These are phyloP conservation scores for Chroicocephalus ridibundus DNA, from an alignment of 2,113 vertebrate species.

Conservation along the genomic window DNA sequence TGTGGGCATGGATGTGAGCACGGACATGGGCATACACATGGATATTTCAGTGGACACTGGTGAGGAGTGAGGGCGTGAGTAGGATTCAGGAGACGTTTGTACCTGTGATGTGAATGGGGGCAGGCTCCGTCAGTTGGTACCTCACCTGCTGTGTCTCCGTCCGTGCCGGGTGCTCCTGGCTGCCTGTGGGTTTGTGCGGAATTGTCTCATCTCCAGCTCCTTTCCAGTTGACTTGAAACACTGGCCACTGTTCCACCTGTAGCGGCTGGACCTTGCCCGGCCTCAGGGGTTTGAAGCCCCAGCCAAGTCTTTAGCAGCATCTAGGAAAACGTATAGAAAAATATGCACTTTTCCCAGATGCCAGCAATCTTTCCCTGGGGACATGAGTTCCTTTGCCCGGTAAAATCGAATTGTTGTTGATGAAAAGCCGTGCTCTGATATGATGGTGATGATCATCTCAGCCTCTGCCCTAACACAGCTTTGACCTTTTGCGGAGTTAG, in stretches of 20 bases:
- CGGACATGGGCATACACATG: neutral
- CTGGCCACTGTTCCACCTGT: neutral
- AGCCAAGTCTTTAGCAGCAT: neutral
- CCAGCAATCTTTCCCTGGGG: neutral
- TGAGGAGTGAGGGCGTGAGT: neutral
- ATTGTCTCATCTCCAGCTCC: neutral
- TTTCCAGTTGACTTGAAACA: neutral
- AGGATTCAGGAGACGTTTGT: neutral
- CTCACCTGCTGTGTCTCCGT: neutral
- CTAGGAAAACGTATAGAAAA: neutral
- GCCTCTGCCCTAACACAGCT: neutral
- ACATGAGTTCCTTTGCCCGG: neutral
- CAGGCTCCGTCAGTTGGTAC: too few relatives aligned
- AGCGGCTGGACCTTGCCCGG: too few relatives aligned
- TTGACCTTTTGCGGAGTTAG: neutral
- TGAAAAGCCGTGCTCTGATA: too few relatives aligned
- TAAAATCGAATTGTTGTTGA: neutral
- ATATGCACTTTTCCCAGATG: neutral
- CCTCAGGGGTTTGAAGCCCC: neutral
- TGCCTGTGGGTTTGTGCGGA: neutral
- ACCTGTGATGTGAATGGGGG: too few relatives aligned
- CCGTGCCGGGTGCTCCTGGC: neutral
- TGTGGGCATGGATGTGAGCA: neutral
- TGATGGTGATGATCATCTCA: neutral
- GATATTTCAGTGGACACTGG: neutral